These are phyloP conservation scores for Ciconia boyciana DNA, from an alignment of 2,113 vertebrate species.

Conservation along the genomic window DNA sequence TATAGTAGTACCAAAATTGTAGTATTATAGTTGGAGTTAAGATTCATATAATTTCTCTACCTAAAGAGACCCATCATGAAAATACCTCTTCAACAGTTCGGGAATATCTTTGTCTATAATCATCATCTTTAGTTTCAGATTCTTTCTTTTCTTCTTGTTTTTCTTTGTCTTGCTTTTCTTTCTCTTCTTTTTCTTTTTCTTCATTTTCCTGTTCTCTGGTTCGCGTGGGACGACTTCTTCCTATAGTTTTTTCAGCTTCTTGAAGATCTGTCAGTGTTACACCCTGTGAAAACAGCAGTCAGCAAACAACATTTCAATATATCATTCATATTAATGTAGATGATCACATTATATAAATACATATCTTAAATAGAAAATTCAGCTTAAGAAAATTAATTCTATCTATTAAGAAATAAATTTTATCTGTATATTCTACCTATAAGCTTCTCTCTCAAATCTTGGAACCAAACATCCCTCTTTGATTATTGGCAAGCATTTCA, in stretches of 20 bases:
- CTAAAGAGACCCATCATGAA: conserved; percentile 22
- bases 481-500: not conserved
- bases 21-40: not conserved
- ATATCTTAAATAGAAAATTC: not conserved
- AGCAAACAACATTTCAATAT: not conserved
- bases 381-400: not conserved
- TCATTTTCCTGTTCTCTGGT: conserved; percentile 92
- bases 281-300: conserved; percentile 74
- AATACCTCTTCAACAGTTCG: conserved; percentile 90
- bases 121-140: conserved; percentile 90
- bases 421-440: not conserved
- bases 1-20: not conserved
- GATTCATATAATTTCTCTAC: conserved; percentile 6
- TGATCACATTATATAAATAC: not conserved
- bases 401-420: not conserved
- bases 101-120: conserved; percentile 89
- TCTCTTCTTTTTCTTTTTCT: conserved; percentile 89
- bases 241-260: conserved; percentile 97
- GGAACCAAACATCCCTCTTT: not conserved
- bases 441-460: not conserved
- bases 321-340: not conserved
- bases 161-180: conserved; percentile 94
- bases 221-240: conserved; percentile 84
- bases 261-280: conserved; percentile 98
- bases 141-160: conserved; percentile 95